A percentile compares a stretch with the other conserved stretches of the same genome.
Conservation (phyloP, 1,140 invertebrate species). For the Drosophila kurseongensis region DNA sequence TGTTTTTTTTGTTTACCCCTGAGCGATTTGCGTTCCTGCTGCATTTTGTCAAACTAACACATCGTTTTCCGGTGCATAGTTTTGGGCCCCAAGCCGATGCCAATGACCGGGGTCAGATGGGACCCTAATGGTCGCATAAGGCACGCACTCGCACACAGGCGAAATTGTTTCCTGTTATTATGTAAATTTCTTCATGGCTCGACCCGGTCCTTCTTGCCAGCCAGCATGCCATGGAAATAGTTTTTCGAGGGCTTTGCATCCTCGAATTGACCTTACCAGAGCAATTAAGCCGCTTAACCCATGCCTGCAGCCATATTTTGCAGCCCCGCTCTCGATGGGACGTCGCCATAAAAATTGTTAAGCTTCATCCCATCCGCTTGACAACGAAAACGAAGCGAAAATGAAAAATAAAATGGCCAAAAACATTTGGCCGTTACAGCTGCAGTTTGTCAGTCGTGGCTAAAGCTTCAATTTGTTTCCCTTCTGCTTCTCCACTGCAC, state of each 20-base stretch:
- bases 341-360: slow-evolving; percentile 56
- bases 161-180: slow-evolving; percentile 80
- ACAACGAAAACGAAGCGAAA: slow-evolving; percentile 62
- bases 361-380: slow-evolving; percentile 63
- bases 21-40: slow-evolving; percentile 24
- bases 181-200: slow-evolving; percentile 61
- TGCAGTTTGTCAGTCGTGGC: slow-evolving; percentile 72
- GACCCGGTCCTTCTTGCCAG: slow-evolving; percentile 2
- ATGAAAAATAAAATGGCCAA: slow-evolving; percentile 64
- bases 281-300: slow-evolving; percentile 78
- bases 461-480: slow-evolving; percentile 76
- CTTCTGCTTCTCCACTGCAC: slow-evolving; percentile 4
- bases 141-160: slow-evolving; percentile 57
- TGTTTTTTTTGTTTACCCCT: too few relatives aligned
- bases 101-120: slow-evolving; percentile 22
- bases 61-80: slow-evolving; percentile 66
- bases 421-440: slow-evolving; percentile 74
- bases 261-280: slow-evolving; percentile 71
- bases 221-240: slow-evolving; percentile 40
- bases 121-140: slow-evolving; percentile 41
- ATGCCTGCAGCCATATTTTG: slow-evolving; percentile 19
- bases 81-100: slow-evolving; percentile 2
- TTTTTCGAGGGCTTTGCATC: slow-evolving; percentile 36
- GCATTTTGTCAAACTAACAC: slow-evolving; percentile 78
- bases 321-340: slow-evolving; percentile 11